phyloP scores from a whole-genome alignment of 2,797 vertebrate genomes.

The Rhynchotus rufescens region DNA sequence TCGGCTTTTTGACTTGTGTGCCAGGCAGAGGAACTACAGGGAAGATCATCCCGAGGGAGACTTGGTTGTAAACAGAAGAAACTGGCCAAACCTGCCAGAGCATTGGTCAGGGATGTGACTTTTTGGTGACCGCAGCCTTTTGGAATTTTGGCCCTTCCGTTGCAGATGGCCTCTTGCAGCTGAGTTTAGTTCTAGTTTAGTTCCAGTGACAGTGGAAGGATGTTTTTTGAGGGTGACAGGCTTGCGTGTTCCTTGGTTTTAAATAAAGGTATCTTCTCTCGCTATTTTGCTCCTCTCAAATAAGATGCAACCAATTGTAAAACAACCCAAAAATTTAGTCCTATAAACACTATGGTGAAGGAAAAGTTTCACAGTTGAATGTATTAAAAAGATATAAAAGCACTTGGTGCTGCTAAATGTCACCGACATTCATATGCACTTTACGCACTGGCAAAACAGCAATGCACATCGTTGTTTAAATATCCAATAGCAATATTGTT shows the following conservation, averaged over 20 bases:
- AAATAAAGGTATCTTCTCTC: background rate
- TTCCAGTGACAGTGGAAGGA: background rate
- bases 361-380: background rate
- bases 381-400: background rate
- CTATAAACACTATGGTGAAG: background rate
- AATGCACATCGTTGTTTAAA: background rate
- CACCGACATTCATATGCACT: background rate
- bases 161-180: conserved; percentile 26
- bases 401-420: background rate
- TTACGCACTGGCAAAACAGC: background rate
- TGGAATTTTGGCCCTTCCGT: background rate
- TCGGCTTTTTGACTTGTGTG: background rate
- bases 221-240: background rate
- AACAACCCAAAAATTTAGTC: background rate
- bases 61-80: background rate
- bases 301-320: background rate
- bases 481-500: background rate
- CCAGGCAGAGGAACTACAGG: background rate
- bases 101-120: background rate
- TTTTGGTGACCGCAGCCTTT: background rate
- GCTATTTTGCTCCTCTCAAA: background rate
- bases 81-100: background rate
- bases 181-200: background rate
- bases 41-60: background rate
- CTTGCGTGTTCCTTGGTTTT: background rate